Conservation (phyloP, 2,113 vertebrate genomes). For the Pelecanus crispus region DNA sequence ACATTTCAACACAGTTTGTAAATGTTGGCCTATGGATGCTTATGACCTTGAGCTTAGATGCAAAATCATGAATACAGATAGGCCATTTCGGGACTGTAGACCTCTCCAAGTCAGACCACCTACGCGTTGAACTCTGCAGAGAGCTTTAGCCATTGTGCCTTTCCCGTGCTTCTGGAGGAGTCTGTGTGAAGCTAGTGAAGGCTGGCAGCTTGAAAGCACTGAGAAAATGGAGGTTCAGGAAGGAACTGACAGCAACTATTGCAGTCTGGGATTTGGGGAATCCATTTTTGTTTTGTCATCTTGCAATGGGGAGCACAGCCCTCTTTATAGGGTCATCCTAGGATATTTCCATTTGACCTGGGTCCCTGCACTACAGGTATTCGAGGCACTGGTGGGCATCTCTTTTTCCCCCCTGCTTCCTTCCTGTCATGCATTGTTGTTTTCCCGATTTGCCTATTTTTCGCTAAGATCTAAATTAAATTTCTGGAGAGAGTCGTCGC, state of each 20-base stretch:
- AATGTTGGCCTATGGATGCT: background rate
- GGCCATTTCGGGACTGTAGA: background rate
- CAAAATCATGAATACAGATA: background rate
- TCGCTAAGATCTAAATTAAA: background rate
- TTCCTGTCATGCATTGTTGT: background rate
- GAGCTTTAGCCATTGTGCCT: background rate
- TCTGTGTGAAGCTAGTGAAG: background rate
- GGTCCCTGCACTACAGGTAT: background rate
- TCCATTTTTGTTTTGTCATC: background rate
- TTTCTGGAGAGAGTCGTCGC: background rate
- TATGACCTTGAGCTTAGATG: background rate
- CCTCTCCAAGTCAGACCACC: background rate
- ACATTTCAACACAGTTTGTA: constrained; percentile 2
- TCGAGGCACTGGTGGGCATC: background rate
- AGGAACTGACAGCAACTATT: background rate
- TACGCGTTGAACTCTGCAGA: background rate
- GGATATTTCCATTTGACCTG: background rate
- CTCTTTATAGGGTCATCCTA: background rate
- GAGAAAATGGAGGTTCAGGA: background rate
- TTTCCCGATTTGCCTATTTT: background rate
- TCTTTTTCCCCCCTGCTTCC: background rate
- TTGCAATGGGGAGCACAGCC: background rate
- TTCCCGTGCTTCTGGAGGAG: background rate
- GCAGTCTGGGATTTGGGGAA: background rate
- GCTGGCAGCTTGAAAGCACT: background rate